phyloP scores from a whole-genome alignment of 2,888 invertebrate species.

The Omphaloscelis lunosa region DNA sequence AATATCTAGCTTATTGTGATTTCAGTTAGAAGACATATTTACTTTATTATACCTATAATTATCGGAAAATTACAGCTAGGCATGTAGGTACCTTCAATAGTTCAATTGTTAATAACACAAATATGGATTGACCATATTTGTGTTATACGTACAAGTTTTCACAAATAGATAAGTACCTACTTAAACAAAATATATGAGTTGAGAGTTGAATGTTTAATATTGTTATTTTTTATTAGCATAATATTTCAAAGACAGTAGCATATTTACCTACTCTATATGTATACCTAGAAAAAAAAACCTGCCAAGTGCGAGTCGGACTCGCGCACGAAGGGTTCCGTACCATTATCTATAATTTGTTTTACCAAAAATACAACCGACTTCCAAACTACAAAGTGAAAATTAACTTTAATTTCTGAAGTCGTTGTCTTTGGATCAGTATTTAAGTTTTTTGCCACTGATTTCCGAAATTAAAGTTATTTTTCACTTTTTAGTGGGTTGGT shows the following conservation, averaged over 20 bases:
- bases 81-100: not conserved
- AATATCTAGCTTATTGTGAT: too few species aligned
- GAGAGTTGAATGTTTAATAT: not conserved
- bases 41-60: not conserved
- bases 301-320: too few species aligned
- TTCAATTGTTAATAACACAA: not conserved
- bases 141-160: not conserved
- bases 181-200: not conserved
- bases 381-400: too few species aligned
- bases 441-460: too few species aligned
- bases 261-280: not conserved
- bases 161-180: not conserved
- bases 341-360: too few species aligned
- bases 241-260: not conserved
- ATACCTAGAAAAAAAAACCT: not conserved
- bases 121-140: not conserved
- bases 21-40: not conserved
- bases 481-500: too few species aligned
- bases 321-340: too few species aligned
- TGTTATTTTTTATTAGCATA: not conserved
- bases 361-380: too few species aligned
- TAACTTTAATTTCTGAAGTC: too few species aligned
- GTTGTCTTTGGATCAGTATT: too few species aligned
- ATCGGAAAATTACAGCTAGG: not conserved
- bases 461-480: too few species aligned